Evolutionary conservation across 1,140 invertebrate genomes (phyloP), one percentile per base, ranked within the genome.

Genomic region (Panagrolaimus sp.): DNA sequence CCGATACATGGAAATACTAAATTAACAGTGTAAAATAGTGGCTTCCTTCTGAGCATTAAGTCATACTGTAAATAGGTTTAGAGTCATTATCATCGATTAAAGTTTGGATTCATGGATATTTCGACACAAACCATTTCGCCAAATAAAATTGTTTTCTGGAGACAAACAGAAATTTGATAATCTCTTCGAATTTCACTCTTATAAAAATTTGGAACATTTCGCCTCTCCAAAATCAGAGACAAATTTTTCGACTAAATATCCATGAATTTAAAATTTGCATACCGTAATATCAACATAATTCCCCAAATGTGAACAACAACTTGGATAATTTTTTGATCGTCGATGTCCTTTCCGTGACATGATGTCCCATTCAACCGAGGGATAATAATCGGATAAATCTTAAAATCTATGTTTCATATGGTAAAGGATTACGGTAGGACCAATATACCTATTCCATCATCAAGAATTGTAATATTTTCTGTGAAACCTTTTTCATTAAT

Each of bases 291-390:
- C 93, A 69, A 94, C 89, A 83, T 92, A 94, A 43, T 91, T 84
- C 92, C 91, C 83, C 78, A 52, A 70, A 10, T 71, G 47, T 15
- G 73, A 71, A 69, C 77, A 76, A 84, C 93, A 96, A 86, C 93
- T 96, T 17, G 92, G 93, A 86, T 96, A 96, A 85, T 0, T 91
- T 91, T 79, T 93, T 90, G 48, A 88, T 86, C 83, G 91, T 93
- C 83, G 91, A 93, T 0, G 91, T 89, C 84, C 92, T 55, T 44
- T 66, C 69, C 97, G 94, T 86, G 94, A 92, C 71, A 98, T 88
- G 79, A 98, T 93, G 85, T 98, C 95, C 96, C 96, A 98, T 86
- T 98, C 95, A 15, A 98, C 94, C 26, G 91, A 95, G 86, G 91
- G 92, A 85, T 96, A 96, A 86, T 94, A 96, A 84, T 95, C 92